A percentile compares a stretch with the other conserved stretches of the same genome.
Conservation (phyloP, 30 jellyfish, hydroid and myxozoan species). For the Pelagia noctiluca region DNA sequence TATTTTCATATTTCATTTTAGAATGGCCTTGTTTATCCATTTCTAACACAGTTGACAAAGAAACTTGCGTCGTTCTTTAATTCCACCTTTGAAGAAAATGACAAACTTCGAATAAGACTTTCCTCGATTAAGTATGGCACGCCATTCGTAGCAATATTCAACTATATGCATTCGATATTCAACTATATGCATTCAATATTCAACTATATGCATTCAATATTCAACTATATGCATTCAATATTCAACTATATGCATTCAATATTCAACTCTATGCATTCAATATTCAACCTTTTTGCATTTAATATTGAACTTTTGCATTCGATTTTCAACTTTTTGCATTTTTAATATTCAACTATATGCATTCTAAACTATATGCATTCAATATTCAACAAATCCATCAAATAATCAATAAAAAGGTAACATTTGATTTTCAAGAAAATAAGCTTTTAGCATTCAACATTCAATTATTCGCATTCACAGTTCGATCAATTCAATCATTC, state of each 20-base stretch:
- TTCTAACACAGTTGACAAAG: too few species aligned
- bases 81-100: too few species aligned
- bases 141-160: constrained; percentile 1
- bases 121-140: not conserved
- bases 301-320: too few species aligned
- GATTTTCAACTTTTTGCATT: not conserved
- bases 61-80: too few species aligned
- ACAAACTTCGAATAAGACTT: not conserved
- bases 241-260: not conserved
- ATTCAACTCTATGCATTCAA: not conserved
- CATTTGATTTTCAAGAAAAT: too few species aligned
- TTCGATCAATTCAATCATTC: not conserved
- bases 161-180: not conserved
- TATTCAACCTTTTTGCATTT: not conserved
- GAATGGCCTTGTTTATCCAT: too few species aligned
- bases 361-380: too few species aligned
- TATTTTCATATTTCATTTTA: too few species aligned
- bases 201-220: not conserved
- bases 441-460: not conserved
- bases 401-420: too few species aligned
- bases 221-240: not conserved
- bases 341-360: not conserved
- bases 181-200: too few species aligned
- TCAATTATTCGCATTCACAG: not conserved
- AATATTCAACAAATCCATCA: not conserved